Evolutionary conservation across 2,113 vertebrate species (phyloP).

Genomic region (Agapornis roseicollis): DNA sequence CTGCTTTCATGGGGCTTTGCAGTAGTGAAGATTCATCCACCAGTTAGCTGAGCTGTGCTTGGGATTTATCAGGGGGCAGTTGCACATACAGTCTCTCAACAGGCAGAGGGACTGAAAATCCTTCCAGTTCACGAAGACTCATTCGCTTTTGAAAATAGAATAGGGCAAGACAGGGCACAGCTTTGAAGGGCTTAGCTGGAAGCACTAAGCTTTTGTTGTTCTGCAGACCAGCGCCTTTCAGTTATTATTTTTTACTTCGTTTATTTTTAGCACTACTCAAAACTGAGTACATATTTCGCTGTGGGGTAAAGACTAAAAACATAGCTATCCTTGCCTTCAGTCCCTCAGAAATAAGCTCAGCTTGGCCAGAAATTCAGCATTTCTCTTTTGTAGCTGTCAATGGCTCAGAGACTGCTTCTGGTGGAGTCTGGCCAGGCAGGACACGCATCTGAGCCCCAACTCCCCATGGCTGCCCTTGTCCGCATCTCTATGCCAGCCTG

Average conservation of each 20-base stretch:
- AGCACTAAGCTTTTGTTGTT: neutral
- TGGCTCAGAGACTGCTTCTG: fast-evolving
- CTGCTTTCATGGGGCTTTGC: neutral
- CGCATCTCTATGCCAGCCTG: too few relatives aligned
- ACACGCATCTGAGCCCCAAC: neutral
- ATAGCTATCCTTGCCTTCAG: neutral
- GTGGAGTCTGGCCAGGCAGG: too few relatives aligned
- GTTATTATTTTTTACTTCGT: neutral
- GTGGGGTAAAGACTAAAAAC: neutral
- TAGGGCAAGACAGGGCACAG: neutral
- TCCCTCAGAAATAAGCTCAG: neutral
- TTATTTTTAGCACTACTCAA: slow-evolving; percentile 12
- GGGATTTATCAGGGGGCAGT: neutral
- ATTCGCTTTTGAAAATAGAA: neutral
- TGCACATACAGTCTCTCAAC: fast-evolving
- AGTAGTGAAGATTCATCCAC: neutral
- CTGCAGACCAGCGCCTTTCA: neutral
- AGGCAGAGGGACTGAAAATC: neutral
- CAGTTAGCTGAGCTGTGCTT: neutral
- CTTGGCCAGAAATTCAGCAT: neutral
- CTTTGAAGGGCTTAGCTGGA: neutral
- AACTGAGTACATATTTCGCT: slow-evolving; percentile 46
- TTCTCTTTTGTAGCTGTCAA: fast-evolving
- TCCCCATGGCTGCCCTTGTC: too few relatives aligned
- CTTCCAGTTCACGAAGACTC: neutral